Conservation (phyloP, 2,113 vertebrate species). For the Acanthisitta chloris region DNA sequence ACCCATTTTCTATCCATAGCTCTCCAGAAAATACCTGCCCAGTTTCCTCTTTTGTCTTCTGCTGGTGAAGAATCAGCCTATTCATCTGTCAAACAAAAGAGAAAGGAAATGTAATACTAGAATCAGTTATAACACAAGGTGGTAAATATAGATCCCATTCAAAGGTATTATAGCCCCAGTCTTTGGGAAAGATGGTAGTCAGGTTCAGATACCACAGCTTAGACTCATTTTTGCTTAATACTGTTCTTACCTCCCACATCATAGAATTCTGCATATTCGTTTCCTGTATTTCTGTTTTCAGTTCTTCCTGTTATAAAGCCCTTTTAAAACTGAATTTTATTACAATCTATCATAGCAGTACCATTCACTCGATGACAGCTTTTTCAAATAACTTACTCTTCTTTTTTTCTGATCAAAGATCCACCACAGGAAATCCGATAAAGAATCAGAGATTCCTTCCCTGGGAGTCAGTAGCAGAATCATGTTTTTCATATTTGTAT, state of each 20-base stretch:
- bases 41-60: not conserved
- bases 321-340: not conserved
- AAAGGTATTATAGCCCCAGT: not conserved
- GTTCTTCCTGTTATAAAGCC: not conserved
- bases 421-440: slow-evolving; percentile 5
- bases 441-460: not conserved
- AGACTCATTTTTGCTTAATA: not conserved
- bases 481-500: slow-evolving; percentile 4
- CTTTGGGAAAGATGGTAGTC: not conserved
- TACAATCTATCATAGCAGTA: not conserved
- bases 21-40: not conserved
- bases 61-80: not conserved
- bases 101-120: not conserved
- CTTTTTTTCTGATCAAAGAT: slow-evolving; percentile 20
- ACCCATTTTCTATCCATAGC: fast-evolving
- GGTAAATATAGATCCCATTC: not conserved
- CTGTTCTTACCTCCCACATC: not conserved
- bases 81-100: not conserved
- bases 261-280: not conserved
- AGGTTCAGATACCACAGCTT: not conserved
- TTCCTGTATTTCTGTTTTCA: slow-evolving; percentile 27
- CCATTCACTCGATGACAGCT: not conserved
- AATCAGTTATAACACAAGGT: not conserved
- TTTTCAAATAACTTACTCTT: not conserved
- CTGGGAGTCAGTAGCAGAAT: not conserved